Base-by-base conservation (phyloP, 2,797 vertebrate genomes). In the Bufotes viridis region DNA sequence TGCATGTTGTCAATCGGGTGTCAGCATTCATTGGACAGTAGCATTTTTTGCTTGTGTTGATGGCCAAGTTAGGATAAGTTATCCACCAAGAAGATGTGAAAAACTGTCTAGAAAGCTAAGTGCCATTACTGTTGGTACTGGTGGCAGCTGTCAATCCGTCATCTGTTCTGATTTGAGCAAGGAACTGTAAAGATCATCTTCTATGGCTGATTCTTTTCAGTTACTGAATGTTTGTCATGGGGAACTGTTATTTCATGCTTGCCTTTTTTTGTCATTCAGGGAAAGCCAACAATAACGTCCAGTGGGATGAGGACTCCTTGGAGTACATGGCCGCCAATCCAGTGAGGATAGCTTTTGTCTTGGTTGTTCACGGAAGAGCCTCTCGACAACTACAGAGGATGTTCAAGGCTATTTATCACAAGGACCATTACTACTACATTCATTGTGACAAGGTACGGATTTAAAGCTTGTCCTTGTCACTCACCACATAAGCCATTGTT, bases 381-480 rank as follows among this genome's bases (percentile, higher is more conserved):
- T 96, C 98, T 3, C 97, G 98, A 87, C 98, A 99, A 93, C 96
- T 99, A 78, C 96, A 97, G 22, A 96, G 98, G 92, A 97, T 99
- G 95, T 98, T 99, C 93, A 99, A 99, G 95, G 97, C 98, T 93
- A 98, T 99, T 93, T 99, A 98, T 95, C 98, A 99, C 94, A 94
- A 94, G 34, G 96, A 98, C 57, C 98, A 99, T 93, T 99, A 96
- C 94, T 99, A 98, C 95, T 99, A 99, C 93, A 97, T 99, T 93
- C 98, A 99, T 0, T 97, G 99, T 53, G 98, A 99, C 94, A 97
- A 99, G 97, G 98, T 99, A 93, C 94, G 26, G 7, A 24, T 49
- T n/a, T 67, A 17, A 7, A 81, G 60, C 42, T 65, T 11, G 10
- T 80, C 13, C 57, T 34, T 26, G 55, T 79, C 53, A 29, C 7